These are phyloP conservation scores for Etheostoma cragini DNA, from an alignment of 2,113 vertebrate genomes.

Conservation along the genomic window DNA sequence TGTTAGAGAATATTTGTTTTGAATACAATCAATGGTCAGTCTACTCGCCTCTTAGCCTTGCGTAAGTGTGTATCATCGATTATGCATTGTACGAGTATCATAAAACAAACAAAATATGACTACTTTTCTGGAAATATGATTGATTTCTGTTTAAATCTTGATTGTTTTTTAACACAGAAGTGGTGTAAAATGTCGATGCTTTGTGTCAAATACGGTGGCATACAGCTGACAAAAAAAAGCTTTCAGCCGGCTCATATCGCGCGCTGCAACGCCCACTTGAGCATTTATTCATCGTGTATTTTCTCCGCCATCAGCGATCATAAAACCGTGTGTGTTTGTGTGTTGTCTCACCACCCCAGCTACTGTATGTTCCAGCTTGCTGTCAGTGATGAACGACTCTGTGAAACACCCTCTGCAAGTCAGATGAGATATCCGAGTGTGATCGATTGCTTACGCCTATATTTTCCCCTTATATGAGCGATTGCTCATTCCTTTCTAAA, in stretches of 20 bases:
- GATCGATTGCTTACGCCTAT: conserved; percentile 56
- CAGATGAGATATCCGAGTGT: conserved; percentile 61
- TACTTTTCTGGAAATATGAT: not conserved
- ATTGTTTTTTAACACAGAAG: not conserved
- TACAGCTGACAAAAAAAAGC: conserved; percentile 14
- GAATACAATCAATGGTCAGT: conserved; percentile 16
- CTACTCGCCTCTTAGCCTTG: not conserved
- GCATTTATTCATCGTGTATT: conserved; percentile 33
- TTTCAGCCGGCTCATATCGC: not conserved
- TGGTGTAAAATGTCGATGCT: not conserved
- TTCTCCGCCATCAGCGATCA: conserved; percentile 36
- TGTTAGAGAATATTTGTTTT: conserved; percentile 28
- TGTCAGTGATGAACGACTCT: conserved; percentile 68
- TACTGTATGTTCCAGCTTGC: conserved; percentile 8
- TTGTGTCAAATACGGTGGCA: not conserved
- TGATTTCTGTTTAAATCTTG: not conserved
- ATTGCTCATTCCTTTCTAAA: conserved; percentile 41
- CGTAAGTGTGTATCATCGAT: not conserved
- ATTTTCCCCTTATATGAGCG: conserved; percentile 33
- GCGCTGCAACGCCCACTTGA: conserved; percentile 30
- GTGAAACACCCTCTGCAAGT: conserved; percentile 67
- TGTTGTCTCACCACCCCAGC: conserved; percentile 6
- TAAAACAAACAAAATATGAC: not conserved
- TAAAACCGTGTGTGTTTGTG: conserved; percentile 28
- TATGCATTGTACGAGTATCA: not conserved